Conservation (phyloP, 2,113 vertebrate genomes). For the Danionella cerebrum region DNA sequence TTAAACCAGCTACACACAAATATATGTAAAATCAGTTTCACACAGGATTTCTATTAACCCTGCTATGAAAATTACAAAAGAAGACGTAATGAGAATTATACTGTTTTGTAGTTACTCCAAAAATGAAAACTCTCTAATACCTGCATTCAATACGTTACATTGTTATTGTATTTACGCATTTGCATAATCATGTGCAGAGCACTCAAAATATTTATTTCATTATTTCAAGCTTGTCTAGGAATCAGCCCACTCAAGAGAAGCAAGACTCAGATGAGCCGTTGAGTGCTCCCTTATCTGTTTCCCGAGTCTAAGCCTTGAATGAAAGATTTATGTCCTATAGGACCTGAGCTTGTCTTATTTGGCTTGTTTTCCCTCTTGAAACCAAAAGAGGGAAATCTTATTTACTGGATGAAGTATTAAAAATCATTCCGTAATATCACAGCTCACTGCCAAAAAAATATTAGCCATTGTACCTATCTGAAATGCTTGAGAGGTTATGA, state of each 20-base stretch:
- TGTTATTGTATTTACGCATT: constrained; percentile 3
- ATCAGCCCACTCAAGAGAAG: constrained; percentile 4
- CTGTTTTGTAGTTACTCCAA: no score
- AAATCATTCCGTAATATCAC: constrained; percentile 35
- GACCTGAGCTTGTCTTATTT: background rate
- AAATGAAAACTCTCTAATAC: no score
- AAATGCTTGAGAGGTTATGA: constrained; percentile 6
- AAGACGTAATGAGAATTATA: no score
- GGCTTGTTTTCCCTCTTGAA: constrained; percentile 3
- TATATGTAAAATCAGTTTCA: no score
- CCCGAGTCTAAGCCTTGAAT: background rate
- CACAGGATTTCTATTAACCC: no score
- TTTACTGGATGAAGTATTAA: constrained; percentile 36
- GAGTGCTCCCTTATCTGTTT: background rate
- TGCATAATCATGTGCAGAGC: background rate
- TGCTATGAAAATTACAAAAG: no score
- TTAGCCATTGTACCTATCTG: background rate
- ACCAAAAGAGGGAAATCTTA: constrained; percentile 18
- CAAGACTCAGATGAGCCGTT: background rate
- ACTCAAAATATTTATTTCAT: background rate
- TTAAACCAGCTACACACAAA: no score
- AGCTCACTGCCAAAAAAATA: constrained; percentile 9
- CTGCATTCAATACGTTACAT: no score
- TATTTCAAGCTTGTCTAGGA: background rate
- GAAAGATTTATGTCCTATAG: constrained; percentile 28